Base-by-base conservation (phyloP, 2,888 invertebrate genomes). In the Drosophila rubida region DNA sequence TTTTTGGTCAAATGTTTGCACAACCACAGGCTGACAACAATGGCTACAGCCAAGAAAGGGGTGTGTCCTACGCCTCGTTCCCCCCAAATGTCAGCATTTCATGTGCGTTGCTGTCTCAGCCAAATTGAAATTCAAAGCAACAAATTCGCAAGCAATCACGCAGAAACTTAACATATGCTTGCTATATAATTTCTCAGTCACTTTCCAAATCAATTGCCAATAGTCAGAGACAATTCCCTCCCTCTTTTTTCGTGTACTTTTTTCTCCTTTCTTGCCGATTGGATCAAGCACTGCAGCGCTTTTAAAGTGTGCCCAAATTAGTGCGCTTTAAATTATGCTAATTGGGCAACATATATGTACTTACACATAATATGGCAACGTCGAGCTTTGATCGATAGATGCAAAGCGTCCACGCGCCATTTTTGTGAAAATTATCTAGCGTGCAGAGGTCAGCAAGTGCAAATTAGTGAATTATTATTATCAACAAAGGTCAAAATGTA, bases 51-150 rank as follows among this genome's bases (percentile, higher is more conserved):
- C 32, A 14, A 11, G 4, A 77, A 81, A 69, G 60, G 84, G 81
- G 78, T 83, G 74, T 74, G 37, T 51, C 37, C 9, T 61, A 39
- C 22, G 60, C 45, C 53, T 44, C 32, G 27, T 2, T 6, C 9
- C n/a, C 35, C 8, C 5, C 22, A 22, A 11, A n/a, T 37, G 42
- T 44, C 35, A 44, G 14, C 8, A 45, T 27, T 14, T n/a, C 11
- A 32, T 44, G 48, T 13, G 49, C 19, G 30, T 51, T 75, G 35
- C 22, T 30, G 46, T 46, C 42, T 35, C 14, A 23, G 16, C 37
- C 19, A 55, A 73, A 84, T 87, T 84, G 83, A 78, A 87, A 84
- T 84, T 84, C 84, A 84, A 82, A 80, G 86, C 87, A 81, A 63
- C 69, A 63, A 75, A 85, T 78, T 69, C 71, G 72, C 72, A 75